Base-by-base conservation (phyloP, 1,140 invertebrate genomes). In the Musca domestica region DNA sequence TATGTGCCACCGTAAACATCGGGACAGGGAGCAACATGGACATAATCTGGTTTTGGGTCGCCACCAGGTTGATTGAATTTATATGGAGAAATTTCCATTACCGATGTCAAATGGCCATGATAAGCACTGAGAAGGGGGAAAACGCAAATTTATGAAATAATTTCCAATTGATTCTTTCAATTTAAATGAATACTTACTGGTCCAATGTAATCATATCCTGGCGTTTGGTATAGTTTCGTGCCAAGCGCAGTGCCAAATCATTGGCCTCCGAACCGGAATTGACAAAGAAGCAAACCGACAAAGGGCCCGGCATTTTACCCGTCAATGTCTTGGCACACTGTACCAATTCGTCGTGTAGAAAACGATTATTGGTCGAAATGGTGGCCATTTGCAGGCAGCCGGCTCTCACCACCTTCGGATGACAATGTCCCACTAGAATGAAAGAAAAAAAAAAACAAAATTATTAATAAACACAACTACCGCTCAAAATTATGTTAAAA, bases 251-350 rank as follows among this genome's bases (percentile, higher is more conserved):
- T 0, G 98, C 98, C 71, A 99, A 84, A 84, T 99, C 98, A 84
- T 99, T 99, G 2, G 98, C 96, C 85, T 99, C 97, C 27, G 96
- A 98, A n/a, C 96, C 98, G 2, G 98, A 99, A 83, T 99, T 99
- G 17, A 98, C 95, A 73, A 99, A 94, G 84, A 94, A 98, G 76
- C 96, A 97, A 7, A 98, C 95, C 15, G 92, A 94, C n/a, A 95
- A 81, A 64, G 90, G 87, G 6, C 69, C 69, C 2, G 92, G 92
- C 77, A 99, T 86, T 19, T 95, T 91, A 54, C 87, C 87, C 3
- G 92, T 89, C 67, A 99, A 83, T 72, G 90, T 89, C 75, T 95
- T 85, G 0, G 97, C 96, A 74, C 95, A 94, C 22, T 96, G 84
- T 15, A 98, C 95, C 68, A 99, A 83, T 76, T 98, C 95, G 76